A percentile compares a stretch with the other conserved stretches of the same genome.
These are phyloP conservation scores for Apodemus speciosus DNA, from an alignment of 2,113 vertebrate genomes.

Conservation along the genomic window DNA sequence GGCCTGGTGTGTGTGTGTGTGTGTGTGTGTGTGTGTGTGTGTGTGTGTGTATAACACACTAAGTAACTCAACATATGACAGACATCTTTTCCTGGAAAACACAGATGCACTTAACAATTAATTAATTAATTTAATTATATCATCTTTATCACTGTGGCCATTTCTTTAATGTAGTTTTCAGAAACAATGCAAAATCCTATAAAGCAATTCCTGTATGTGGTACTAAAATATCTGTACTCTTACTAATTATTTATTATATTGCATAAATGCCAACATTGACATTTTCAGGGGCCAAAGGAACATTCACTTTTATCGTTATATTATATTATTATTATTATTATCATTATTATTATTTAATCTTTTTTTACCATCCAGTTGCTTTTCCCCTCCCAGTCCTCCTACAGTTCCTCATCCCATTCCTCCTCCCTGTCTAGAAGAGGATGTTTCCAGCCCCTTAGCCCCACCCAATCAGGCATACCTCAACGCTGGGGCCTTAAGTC, in stretches of 20 bases:
- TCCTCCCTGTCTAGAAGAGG: too few relatives aligned
- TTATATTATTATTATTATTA: too few relatives aligned
- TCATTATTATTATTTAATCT: too few relatives aligned
- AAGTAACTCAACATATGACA: background rate
- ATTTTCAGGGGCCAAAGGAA: background rate
- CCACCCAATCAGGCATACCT: too few relatives aligned
- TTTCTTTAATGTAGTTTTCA: constrained; percentile 8
- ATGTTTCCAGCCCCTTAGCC: too few relatives aligned
- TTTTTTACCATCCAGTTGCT: too few relatives aligned
- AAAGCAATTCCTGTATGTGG: background rate
- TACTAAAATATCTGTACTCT: background rate
- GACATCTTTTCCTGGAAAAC: background rate
- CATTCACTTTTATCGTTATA: background rate
- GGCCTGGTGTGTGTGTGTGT: background rate
- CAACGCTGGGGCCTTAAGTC: too few relatives aligned
- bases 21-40: background rate
- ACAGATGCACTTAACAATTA: background rate
- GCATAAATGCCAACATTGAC: background rate
- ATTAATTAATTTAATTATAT: background rate
- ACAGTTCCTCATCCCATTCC: too few relatives aligned
- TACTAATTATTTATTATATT: background rate
- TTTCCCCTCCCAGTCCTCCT: too few relatives aligned
- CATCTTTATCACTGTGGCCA: background rate
- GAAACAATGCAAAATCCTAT: background rate
- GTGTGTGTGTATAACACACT: background rate